Evolutionary conservation across 1,140 invertebrate species (phyloP).

Genomic region (Philopotamus ludificatus): DNA sequence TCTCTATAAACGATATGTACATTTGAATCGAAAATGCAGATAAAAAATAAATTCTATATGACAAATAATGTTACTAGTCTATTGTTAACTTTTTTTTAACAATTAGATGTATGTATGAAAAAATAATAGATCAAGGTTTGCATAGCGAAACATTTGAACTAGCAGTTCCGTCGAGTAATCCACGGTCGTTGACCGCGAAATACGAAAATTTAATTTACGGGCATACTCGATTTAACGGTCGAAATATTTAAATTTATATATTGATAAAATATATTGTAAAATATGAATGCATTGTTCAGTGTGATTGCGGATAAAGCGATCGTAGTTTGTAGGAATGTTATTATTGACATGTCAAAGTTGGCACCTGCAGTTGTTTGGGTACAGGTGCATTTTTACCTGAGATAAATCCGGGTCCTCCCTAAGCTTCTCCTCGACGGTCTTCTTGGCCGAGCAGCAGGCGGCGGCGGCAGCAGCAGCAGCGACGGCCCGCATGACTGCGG

Average conservation of each 20-base stretch:
- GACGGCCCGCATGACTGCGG: no score
- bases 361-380: background rate
- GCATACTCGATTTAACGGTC: background rate
- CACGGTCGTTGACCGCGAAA: no score
- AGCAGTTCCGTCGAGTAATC: no score
- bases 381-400: slow-evolving; percentile 16
- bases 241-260: background rate
- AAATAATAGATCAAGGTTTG: no score
- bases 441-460: slow-evolving; percentile 18
- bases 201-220: background rate
- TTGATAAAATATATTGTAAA: background rate
- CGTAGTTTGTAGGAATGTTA: background rate
- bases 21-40: no score
- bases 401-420: slow-evolving; percentile 40
- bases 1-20: no score
- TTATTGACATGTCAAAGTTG: background rate
- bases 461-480: slow-evolving; percentile 12
- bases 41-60: no score
- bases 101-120: no score
- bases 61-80: no score
- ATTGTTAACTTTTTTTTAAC: no score
- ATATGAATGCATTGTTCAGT: background rate
- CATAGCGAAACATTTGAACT: no score
- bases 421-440: slow-evolving; percentile 36
- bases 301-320: background rate